Percentiles rank a stretch among this genome's conserved stretches.
phyloP scores from a whole-genome alignment of 2,888 invertebrate species.

The Fragum fragum region DNA sequence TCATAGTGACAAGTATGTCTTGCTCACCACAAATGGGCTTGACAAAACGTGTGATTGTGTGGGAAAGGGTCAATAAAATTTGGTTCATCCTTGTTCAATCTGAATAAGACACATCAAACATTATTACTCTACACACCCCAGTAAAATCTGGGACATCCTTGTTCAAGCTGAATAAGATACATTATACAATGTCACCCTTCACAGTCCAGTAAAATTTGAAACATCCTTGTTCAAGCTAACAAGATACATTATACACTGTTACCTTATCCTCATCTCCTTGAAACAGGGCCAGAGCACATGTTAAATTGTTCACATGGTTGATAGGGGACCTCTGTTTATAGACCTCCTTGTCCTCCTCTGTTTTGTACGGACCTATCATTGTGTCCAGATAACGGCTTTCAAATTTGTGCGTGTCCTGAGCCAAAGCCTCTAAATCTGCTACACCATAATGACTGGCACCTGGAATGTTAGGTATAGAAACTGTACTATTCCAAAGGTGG shows the following conservation, averaged over 20 bases:
- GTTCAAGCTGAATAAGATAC: no score
- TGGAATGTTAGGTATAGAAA: no score
- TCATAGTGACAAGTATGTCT: no score
- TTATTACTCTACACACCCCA: no score
- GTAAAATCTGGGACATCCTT: no score
- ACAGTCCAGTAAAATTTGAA: neutral
- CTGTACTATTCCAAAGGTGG: no score
- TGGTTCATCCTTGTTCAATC: no score
- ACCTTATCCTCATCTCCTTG: constrained; percentile 87
- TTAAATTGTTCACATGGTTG: constrained; percentile 84
- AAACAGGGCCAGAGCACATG: constrained; percentile 86
- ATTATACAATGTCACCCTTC: no score
- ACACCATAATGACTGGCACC: constrained; percentile 87
- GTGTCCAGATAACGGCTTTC: constrained; percentile 86
- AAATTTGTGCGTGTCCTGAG: constrained; percentile 87
- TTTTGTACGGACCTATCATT: constrained; percentile 82
- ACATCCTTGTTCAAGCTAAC: neutral
- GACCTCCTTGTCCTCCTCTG: constrained; percentile 68
- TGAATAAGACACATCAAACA: no score
- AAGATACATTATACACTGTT: neutral
- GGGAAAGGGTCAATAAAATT: no score
- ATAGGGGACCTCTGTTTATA: constrained; percentile 86
- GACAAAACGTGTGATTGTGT: no score
- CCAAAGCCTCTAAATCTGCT: constrained; percentile 85
- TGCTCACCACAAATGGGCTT: no score